These are phyloP conservation scores for Melanogrammus aeglefinus DNA, from an alignment of 2,797 vertebrate species.

Conservation along the genomic window DNA sequence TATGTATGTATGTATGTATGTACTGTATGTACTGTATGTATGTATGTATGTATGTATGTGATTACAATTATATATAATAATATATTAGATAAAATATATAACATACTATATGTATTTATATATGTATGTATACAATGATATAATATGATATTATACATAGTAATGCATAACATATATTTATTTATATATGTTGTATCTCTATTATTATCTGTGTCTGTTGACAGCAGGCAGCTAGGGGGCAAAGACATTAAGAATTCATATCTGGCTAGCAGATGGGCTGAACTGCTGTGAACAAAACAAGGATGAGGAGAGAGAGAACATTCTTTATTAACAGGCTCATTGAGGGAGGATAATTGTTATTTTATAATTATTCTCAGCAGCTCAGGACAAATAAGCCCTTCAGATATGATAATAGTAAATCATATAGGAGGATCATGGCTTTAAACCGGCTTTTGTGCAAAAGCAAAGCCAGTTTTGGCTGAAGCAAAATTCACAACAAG, in stretches of 20 bases:
- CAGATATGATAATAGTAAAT: background rate
- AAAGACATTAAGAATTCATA: conserved; percentile 48
- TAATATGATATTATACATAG: background rate
- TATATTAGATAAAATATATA: background rate
- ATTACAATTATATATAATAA: background rate
- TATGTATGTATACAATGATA: background rate
- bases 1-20: too few species aligned
- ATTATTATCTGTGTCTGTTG: conserved; percentile 21
- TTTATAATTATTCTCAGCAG: conserved; percentile 30
- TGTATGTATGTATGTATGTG: background rate
- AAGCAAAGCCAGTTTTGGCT: background rate
- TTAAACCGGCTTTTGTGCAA: background rate
- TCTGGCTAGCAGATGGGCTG: conserved; percentile 35
- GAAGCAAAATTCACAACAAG: background rate
- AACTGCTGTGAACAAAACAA: conserved; percentile 27
- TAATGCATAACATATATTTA: background rate
- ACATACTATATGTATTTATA: background rate
- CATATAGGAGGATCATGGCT: too few species aligned
- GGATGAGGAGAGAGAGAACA: background rate
- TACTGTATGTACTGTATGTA: too few species aligned
- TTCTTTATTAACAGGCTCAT: conserved; percentile 5
- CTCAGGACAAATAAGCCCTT: conserved; percentile 11
- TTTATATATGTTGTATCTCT: background rate
- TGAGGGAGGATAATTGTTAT: conserved; percentile 27
- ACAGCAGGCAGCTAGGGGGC: conserved; percentile 34